Evolutionary conservation across 2,797 vertebrate species (phyloP).

Genomic region (Numenius phaeopus): DNA sequence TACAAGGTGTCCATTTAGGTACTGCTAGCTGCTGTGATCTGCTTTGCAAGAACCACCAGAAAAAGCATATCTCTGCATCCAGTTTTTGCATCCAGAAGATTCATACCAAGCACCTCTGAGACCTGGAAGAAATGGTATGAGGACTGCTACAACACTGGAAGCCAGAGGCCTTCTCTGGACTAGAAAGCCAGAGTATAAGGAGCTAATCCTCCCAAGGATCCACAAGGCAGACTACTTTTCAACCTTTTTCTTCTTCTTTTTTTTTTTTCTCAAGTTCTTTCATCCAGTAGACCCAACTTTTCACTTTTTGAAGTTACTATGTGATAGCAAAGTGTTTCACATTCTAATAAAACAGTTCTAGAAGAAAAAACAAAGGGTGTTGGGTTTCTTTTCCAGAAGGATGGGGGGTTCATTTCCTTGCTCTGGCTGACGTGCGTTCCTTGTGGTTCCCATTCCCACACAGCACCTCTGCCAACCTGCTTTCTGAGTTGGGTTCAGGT

Average conservation of each 20-base stretch:
- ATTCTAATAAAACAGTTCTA: not conserved
- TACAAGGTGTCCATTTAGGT: not conserved
- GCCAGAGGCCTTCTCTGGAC: not conserved
- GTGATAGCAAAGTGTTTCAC: not conserved
- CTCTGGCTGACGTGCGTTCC: not conserved
- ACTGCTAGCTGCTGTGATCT: not conserved
- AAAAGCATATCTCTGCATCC: not conserved
- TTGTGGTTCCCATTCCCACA: not conserved
- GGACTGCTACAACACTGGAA: not conserved
- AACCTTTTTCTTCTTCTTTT: not conserved
- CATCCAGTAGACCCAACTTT: not conserved
- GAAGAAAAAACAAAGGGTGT: not conserved
- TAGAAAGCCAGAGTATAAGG: not conserved
- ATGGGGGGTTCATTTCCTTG: not conserved
- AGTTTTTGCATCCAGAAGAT: not conserved
- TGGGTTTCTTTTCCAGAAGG: not conserved
- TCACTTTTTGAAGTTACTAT: not conserved
- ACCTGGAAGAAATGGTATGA: not conserved
- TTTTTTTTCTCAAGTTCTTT: not conserved
- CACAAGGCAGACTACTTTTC: not conserved
- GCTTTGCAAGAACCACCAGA: not conserved
- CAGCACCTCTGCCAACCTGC: not conserved
- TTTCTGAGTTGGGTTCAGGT: not conserved
- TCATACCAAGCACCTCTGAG: not conserved
- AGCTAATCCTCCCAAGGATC: not conserved